Base-by-base conservation (phyloP, 2,888 invertebrate genomes). In the Leptogaster cylindrica region DNA sequence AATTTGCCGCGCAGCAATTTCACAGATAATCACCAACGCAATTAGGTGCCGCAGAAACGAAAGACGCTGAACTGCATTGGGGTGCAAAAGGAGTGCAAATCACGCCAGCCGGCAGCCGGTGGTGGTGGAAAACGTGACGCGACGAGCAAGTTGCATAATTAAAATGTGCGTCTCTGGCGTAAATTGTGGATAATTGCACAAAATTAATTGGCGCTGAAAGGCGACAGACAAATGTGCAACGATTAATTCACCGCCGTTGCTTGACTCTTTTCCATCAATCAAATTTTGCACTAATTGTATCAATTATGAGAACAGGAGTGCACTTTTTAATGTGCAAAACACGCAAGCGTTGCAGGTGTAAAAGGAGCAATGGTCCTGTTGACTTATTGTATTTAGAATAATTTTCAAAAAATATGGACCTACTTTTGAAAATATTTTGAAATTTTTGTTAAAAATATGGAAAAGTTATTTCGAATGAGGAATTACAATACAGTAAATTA, bases 11-110 rank as follows among this genome's bases (percentile, higher is more conserved):
- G 55, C 33, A 36, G 36, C 39, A 55, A 55, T 55, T 55, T 55
- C 55, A 36, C 36, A 39, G 36, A 55, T 55, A 55, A 36, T 55
- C 55, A 39, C 55, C 55, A 36, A 55, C 55, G 36, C 55, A 55
- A 55, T 55, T 55, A 31, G n/a, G 31, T 55, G 23, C 25, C 12
- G 18, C n/a, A 4, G 16, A 16, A 14, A 41, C 10, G 41, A 7
- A 6, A 31, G 31, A 31, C 10, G 10, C 10, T 31, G 6, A 10
- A 6, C 31, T 6, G 6, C 31, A 31, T 31, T 1, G 10, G 31
- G 10, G 16, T n/a, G n/a, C n/a, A n/a, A n/a, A n/a, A n/a, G n/a
- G n/a, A n/a, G n/a, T n/a, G 7, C 41, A 16, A 41, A 20, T 50
- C 27, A 55, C 7, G 36, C 33, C 55, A 31, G 36, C 25, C 18